These are phyloP conservation scores for Troides helena DNA, from an alignment of 2,888 invertebrate species.

Conservation along the genomic window DNA sequence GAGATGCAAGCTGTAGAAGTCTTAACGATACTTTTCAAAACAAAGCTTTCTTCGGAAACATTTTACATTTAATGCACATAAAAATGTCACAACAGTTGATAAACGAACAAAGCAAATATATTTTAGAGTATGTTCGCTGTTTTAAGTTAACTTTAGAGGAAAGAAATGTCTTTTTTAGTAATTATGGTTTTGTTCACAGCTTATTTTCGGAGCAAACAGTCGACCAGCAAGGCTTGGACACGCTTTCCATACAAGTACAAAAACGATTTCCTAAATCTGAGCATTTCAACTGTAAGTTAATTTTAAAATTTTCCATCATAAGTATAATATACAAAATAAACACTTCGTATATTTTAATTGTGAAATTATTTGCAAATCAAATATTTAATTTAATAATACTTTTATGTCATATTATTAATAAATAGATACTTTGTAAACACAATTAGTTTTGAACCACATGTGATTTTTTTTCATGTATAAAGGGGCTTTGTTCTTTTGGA, in stretches of 20 bases:
- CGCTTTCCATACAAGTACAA: constrained; percentile 86
- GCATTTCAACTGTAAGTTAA: constrained; percentile 85
- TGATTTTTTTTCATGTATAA: too few species aligned
- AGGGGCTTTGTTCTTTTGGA: too few species aligned
- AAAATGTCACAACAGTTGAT: constrained; percentile 68
- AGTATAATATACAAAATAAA: too few species aligned
- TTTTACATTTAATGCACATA: not conserved
- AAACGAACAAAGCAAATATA: constrained; percentile 74
- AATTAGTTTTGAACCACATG: too few species aligned
- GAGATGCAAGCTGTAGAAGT: not conserved
- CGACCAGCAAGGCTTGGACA: constrained; percentile 87
- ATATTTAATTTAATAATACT: too few species aligned
- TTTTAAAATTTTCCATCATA: too few species aligned
- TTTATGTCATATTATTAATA: too few species aligned
- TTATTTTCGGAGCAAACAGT: constrained; percentile 87
- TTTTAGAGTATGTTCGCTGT: constrained; percentile 65
- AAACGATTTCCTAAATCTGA: constrained; percentile 89
- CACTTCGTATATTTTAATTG: too few species aligned
- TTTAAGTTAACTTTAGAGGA: constrained; percentile 10
- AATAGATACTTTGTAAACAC: too few species aligned
- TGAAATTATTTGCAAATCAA: too few species aligned
- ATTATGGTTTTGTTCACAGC: constrained; percentile 59
- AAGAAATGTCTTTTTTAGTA: constrained; percentile 23
- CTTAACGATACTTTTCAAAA: not conserved
- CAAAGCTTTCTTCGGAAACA: not conserved